Percentiles rank a stretch among this genome's conserved stretches.
These are phyloP conservation scores for Clivina fossor DNA, from an alignment of 2,888 invertebrate genomes.

Conservation along the genomic window DNA sequence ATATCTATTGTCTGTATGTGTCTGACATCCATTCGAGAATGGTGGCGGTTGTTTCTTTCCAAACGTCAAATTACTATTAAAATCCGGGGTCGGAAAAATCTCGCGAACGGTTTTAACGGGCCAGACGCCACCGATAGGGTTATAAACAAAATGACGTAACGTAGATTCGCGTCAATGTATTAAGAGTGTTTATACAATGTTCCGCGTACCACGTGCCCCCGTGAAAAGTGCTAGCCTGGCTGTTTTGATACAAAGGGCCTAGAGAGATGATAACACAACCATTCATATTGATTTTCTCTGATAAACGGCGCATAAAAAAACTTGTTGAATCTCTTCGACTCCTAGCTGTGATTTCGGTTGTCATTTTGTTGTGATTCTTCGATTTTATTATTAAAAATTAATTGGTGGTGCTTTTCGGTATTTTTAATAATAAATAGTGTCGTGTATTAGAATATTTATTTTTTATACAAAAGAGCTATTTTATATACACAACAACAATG, in stretches of 20 bases:
- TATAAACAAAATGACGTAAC: slow-evolving; percentile 4
- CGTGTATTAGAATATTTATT: no score
- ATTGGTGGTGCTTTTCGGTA: slow-evolving; percentile 24
- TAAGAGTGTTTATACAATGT: no score
- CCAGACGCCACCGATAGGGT: no score
- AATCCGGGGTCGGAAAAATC: no score
- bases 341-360: slow-evolving; percentile 24
- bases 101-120: no score
- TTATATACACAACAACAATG: no score
- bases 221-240: not conserved
- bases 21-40: slow-evolving; percentile 23
- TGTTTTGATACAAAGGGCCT: slow-evolving; percentile 47
- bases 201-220: not conserved
- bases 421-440: slow-evolving; percentile 4
- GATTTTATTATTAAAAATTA: slow-evolving; percentile 28
- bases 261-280: slow-evolving; percentile 46
- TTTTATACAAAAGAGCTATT: no score
- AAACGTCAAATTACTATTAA: no score
- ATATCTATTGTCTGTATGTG: slow-evolving; percentile 28
- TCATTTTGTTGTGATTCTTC: slow-evolving; percentile 15
- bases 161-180: no score
- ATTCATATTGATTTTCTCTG: slow-evolving; percentile 56
- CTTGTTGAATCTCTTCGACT: slow-evolving; percentile 63
- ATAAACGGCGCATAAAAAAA: slow-evolving; percentile 55
- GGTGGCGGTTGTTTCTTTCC: slow-evolving; percentile 6